Conservation (phyloP, 2,797 vertebrate species). For the Periophthalmus magnuspinnatus region DNA sequence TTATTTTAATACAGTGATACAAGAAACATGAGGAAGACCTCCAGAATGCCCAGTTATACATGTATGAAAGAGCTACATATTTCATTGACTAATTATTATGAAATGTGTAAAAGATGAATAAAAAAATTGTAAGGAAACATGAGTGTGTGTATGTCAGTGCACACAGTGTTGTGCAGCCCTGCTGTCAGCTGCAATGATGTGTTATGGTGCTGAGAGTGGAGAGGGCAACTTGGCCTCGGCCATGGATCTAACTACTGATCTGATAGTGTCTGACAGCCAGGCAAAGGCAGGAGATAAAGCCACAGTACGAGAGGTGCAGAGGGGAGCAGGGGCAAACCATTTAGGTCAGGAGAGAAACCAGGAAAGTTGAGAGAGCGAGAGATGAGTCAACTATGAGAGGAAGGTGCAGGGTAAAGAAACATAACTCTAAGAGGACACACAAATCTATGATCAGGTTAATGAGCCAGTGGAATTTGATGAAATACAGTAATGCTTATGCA, state of each 20-base stretch:
- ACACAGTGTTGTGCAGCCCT: conserved; percentile 57
- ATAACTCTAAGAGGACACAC: conserved; percentile 1
- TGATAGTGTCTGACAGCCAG: conserved; percentile 71
- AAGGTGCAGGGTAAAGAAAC: conserved; percentile 24
- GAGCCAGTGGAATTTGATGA: background rate
- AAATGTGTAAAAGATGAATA: conserved; percentile 30
- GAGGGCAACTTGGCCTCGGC: conserved; percentile 68
- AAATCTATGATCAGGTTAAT: background rate
- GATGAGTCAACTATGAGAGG: conserved; percentile 36
- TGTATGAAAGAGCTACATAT: conserved; percentile 23
- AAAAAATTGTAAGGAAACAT: conserved; percentile 26
- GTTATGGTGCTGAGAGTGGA: conserved; percentile 70
- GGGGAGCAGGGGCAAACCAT: conserved; percentile 43
- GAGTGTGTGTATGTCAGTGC: conserved; percentile 22
- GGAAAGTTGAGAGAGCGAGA: conserved; percentile 41
- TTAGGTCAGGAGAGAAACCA: conserved; percentile 49
- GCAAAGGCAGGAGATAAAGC: conserved; percentile 28
- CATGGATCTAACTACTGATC: conserved; percentile 76
- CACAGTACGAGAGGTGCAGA: conserved; percentile 25
- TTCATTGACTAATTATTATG: conserved; percentile 22
- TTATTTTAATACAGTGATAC: conserved; percentile 44
- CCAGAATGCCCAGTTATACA: conserved; percentile 16
- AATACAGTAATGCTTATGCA: background rate
- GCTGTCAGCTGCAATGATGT: conserved; percentile 76
- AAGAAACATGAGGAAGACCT: conserved; percentile 44